phyloP scores from a whole-genome alignment of 2,113 vertebrate species.

The Accipiter cooperii region DNA sequence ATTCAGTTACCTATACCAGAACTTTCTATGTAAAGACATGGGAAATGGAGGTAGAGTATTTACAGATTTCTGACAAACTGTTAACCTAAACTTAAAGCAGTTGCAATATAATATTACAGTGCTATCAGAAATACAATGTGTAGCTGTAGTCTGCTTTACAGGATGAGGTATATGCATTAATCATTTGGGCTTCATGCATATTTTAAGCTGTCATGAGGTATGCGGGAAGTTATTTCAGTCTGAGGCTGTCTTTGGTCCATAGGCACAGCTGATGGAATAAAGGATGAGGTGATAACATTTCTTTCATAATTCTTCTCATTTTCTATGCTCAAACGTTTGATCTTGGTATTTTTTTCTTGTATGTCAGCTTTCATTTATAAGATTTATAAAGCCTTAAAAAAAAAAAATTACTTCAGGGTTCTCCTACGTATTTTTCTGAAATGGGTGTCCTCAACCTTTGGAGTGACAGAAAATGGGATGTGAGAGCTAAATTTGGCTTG shows the following conservation, averaged over 20 bases:
- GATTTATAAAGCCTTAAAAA: neutral
- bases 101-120: neutral
- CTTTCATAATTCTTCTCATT: neutral
- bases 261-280: neutral
- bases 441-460: neutral
- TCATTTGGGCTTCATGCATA: neutral
- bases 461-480: neutral
- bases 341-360: neutral
- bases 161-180: neutral
- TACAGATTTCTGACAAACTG: neutral
- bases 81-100: neutral
- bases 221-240: neutral
- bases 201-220: neutral
- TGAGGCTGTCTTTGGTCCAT: neutral
- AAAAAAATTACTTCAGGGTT: neutral
- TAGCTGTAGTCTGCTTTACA: neutral
- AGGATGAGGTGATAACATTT: neutral
- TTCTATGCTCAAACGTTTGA: neutral
- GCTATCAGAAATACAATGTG: neutral
- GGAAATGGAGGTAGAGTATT: neutral
- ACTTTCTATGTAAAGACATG: accelerated
- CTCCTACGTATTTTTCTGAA: neutral
- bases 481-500: neutral
- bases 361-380: neutral
- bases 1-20: neutral